phyloP scores from a whole-genome alignment of 2,797 vertebrate genomes.

The Lemur catta region DNA sequence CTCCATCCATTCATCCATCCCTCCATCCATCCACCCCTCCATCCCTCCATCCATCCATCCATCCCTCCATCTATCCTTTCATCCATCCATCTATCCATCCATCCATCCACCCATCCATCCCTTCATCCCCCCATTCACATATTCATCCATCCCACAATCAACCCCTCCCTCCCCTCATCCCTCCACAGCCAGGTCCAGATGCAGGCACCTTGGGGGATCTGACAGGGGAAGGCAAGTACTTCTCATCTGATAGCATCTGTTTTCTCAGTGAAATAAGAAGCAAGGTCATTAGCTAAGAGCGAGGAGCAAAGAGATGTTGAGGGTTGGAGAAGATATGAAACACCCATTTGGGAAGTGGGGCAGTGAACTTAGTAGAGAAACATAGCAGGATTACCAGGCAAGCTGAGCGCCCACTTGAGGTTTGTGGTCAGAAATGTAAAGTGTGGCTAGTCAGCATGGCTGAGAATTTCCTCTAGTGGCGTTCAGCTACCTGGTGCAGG shows the following conservation, averaged over 20 bases:
- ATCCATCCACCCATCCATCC: rapidly evolving
- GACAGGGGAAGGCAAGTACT: not conserved
- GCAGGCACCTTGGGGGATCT: not conserved
- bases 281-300: not conserved
- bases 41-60: rapidly evolving
- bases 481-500: not conserved
- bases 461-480: not conserved
- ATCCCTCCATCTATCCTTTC: rapidly evolving
- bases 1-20: rapidly evolving
- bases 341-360: not conserved
- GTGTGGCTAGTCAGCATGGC: not conserved
- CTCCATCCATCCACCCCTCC: rapidly evolving
- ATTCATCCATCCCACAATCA: not conserved
- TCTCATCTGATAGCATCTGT: not conserved
- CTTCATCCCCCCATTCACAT: no score
- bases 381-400: not conserved
- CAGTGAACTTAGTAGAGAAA: slow-evolving; percentile 34
- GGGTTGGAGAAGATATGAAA: slow-evolving; percentile 23
- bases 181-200: not conserved
- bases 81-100: rapidly evolving
- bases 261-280: not conserved
- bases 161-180: not conserved
- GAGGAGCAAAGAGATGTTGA: not conserved
- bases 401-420: slow-evolving; percentile 33
- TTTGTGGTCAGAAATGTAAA: slow-evolving; percentile 53